Evolutionary conservation across 1,140 invertebrate species (phyloP).

Genomic region (Penaeus vannamei): DNA sequence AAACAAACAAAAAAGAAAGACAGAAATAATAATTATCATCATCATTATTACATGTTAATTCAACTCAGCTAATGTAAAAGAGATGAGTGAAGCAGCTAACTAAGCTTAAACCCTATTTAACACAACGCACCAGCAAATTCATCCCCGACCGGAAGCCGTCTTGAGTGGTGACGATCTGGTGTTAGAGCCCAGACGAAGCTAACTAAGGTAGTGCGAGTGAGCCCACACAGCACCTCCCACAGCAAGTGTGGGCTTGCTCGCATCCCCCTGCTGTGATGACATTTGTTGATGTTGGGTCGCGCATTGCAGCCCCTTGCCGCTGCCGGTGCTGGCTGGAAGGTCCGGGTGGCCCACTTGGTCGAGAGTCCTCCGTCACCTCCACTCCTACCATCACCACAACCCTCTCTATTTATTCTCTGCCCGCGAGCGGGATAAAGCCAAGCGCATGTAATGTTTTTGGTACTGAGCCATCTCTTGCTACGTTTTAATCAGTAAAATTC

Average conservation of each 20-base stretch:
- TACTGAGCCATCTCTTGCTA: conserved; percentile 66
- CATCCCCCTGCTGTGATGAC: conserved; percentile 26
- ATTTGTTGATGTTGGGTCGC: conserved; percentile 64
- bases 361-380: conserved; percentile 60
- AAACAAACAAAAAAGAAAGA: too few relatives aligned
- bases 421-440: conserved; percentile 64
- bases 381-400: conserved; percentile 62
- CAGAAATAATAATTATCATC: too few relatives aligned
- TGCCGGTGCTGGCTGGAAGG: conserved; percentile 60
- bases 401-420: conserved; percentile 65
- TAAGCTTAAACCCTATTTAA: conserved; percentile 49
- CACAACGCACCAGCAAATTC: conserved; percentile 40
- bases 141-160: conserved; percentile 48
- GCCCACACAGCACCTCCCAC: conserved; percentile 41
- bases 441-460: conserved; percentile 64
- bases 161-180: conserved; percentile 42
- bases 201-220: conserved; percentile 49
- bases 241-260: conserved; percentile 45
- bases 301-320: conserved; percentile 63
- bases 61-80: conserved; percentile 37
- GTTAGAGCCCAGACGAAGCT: conserved; percentile 47
- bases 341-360: conserved; percentile 62
- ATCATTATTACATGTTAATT: background rate
- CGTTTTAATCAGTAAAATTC: conserved; percentile 45
- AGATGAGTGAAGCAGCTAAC: conserved; percentile 47